Percentiles rank a stretch among this genome's conserved stretches.
Conservation (phyloP, 2,113 vertebrate genomes). For the Semicossyphus pulcher region DNA sequence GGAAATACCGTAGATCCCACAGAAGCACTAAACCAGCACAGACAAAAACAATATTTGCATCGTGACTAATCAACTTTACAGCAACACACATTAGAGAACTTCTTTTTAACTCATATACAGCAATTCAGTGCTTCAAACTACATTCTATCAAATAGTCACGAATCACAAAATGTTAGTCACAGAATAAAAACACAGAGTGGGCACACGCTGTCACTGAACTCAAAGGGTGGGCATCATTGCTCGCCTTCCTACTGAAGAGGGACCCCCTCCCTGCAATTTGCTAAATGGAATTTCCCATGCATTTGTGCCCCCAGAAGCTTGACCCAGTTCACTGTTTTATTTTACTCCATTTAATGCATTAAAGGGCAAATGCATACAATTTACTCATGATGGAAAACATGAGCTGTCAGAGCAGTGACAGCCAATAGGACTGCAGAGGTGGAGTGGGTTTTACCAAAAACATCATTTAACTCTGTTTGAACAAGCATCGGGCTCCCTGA, state of each 20-base stretch:
- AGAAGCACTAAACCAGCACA: constrained; percentile 25
- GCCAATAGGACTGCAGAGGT: constrained; percentile 3
- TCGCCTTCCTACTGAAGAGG: constrained; percentile 9
- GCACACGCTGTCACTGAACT: constrained; percentile 51
- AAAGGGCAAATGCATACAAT: constrained; percentile 65
- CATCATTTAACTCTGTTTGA: constrained; percentile 43
- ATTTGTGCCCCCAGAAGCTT: constrained; percentile 61
- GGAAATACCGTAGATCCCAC: constrained; percentile 7
- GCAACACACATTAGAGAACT: constrained; percentile 2
- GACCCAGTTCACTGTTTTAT: constrained; percentile 61
- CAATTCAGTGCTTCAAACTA: constrained; percentile 30
- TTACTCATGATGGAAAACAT: constrained; percentile 57
- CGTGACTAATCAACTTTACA: not conserved
- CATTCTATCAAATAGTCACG: constrained; percentile 30
- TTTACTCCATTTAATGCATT: constrained; percentile 64
- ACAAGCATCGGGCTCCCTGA: constrained; percentile 41
- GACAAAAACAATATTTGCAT: not conserved
- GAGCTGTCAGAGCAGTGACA: constrained; percentile 30
- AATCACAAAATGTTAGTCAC: constrained; percentile 41
- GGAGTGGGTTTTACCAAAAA: constrained; percentile 48
- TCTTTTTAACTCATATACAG: not conserved
- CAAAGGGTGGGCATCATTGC: constrained; percentile 19
- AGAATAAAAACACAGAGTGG: constrained; percentile 57
- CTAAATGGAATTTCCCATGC: constrained; percentile 60
- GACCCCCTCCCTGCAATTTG: constrained; percentile 27